Conservation (phyloP, 2,113 vertebrate genomes). For the Chamaea fasciata region DNA sequence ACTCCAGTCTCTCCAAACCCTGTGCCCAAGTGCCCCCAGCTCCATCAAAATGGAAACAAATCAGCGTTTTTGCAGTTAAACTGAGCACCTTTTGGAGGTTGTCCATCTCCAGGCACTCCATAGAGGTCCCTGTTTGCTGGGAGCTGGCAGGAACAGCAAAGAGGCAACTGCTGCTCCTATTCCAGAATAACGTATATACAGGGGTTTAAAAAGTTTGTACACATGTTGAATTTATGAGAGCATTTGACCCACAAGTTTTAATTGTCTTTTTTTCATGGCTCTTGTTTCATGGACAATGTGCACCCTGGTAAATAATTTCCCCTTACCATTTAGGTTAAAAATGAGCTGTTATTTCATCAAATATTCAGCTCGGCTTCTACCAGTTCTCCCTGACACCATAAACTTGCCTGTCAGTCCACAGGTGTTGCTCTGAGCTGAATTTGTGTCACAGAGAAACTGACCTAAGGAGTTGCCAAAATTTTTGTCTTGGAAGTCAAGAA, state of each 20-base stretch:
- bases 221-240: accelerated
- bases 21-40: accelerated
- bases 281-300: accelerated
- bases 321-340: background rate
- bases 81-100: accelerated
- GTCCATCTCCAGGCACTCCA: background rate
- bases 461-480: background rate
- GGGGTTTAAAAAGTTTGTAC: accelerated
- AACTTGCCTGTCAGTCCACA: background rate
- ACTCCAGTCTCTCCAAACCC: background rate
- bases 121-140: background rate
- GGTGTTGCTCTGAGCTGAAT: background rate
- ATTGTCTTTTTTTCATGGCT: background rate
- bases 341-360: background rate
- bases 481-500: background rate
- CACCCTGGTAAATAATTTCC: background rate
- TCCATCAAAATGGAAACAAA: background rate
- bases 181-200: background rate
- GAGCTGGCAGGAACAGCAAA: background rate
- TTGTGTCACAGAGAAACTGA: background rate
- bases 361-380: accelerated
- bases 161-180: background rate
- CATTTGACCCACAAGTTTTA: background rate
- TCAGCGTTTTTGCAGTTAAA: background rate
- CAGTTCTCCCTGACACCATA: background rate